A percentile compares a stretch with the other conserved stretches of the same genome.
Evolutionary conservation across 2,113 vertebrate genomes (phyloP).

Genomic region (Boleophthalmus pectinirostris): DNA sequence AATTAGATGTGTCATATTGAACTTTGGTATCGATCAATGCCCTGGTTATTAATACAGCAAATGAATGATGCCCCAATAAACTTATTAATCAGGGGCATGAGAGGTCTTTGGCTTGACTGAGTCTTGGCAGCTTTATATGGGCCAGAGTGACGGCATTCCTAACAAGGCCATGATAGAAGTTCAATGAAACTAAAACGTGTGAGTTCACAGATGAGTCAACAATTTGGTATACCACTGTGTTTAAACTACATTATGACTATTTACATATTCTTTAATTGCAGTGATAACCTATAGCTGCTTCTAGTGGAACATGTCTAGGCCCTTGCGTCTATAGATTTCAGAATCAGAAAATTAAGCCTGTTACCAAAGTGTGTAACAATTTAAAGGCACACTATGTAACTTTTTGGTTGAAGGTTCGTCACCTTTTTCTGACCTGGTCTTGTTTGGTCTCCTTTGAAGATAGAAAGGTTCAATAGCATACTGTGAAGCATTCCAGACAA

Average conservation of each 20-base stretch:
- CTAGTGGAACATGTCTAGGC: not conserved
- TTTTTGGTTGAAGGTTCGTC: no score
- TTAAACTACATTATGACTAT: not conserved
- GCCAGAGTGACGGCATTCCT: not conserved
- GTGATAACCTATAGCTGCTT: not conserved
- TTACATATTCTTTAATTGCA: not conserved
- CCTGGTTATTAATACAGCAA: not conserved
- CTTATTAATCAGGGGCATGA: not conserved
- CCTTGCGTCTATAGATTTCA: no score
- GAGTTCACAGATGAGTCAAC: not conserved
- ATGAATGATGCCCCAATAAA: not conserved
- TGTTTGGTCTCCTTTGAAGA: no score
- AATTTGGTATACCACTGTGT: not conserved
- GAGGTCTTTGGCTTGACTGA: not conserved
- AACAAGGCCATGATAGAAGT: not conserved
- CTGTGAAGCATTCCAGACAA: no score
- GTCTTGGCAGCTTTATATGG: not conserved
- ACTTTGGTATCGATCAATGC: slow-evolving; percentile 5
- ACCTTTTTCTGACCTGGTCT: no score
- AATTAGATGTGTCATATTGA: not conserved
- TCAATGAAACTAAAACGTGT: not conserved
- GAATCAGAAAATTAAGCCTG: no score
- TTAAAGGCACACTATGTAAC: no score
- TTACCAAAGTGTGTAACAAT: no score
- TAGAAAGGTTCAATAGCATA: no score